These are phyloP conservation scores for Orthosia cruda DNA, from an alignment of 2,888 invertebrate species.

Conservation along the genomic window DNA sequence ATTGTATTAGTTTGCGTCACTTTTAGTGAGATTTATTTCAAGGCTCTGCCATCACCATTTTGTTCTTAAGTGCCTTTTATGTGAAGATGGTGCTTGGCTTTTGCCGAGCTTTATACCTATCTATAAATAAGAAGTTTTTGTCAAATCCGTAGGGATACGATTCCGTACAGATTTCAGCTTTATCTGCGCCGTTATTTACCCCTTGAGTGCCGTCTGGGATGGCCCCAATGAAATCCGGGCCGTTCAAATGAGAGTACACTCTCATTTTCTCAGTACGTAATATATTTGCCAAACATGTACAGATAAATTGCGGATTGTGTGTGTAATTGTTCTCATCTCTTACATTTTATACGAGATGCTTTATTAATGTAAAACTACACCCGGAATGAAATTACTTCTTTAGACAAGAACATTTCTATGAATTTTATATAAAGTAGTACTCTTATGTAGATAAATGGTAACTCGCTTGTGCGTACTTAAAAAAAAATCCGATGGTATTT, in stretches of 20 bases:
- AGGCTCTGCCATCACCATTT: conserved; percentile 8
- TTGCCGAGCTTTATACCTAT: conserved; percentile 4
- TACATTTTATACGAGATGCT: conserved; percentile 25
- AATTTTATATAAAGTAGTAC: background rate
- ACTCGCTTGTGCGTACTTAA: too few relatives aligned
- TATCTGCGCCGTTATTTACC: conserved; percentile 57
- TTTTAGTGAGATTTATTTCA: conserved; percentile 34
- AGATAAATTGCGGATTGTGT: conserved; percentile 35
- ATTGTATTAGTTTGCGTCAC: conserved; percentile 40
- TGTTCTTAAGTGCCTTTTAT: conserved; percentile 11
- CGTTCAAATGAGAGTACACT: conserved; percentile 37
- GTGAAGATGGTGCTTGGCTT: background rate
- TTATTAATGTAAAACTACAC: conserved; percentile 1
- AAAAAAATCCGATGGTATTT: background rate
- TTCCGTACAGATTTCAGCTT: conserved; percentile 35
- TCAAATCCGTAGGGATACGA: conserved; percentile 29
- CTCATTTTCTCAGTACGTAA: conserved; percentile 42
- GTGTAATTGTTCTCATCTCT: conserved; percentile 29
- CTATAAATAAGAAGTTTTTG: conserved; percentile 23
- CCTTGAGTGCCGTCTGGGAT: conserved; percentile 41
- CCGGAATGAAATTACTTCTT: conserved; percentile 9
- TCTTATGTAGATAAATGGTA: background rate
- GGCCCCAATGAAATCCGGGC: conserved; percentile 28
- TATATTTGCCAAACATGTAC: conserved; percentile 33
- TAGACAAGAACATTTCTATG: too few relatives aligned